phyloP scores from a whole-genome alignment of 64 coral and sea anemone species.

The Montipora sp. region DNA sequence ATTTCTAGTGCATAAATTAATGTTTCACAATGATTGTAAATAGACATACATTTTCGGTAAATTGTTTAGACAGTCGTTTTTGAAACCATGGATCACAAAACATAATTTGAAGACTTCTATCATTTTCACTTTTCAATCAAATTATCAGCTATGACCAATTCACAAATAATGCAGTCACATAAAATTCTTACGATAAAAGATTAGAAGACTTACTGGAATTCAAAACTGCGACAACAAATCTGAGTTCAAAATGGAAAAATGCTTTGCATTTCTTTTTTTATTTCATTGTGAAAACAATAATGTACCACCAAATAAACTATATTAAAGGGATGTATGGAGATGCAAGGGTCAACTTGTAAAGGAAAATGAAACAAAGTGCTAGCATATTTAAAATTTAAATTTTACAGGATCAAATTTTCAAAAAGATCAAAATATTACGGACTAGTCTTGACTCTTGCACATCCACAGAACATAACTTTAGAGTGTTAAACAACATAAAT shows the following conservation, averaged over 20 bases:
- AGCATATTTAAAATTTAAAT: neutral
- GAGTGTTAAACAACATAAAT: neutral
- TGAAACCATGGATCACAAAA: too few species aligned
- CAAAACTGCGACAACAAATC: too few species aligned
- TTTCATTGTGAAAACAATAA: constrained; percentile 14
- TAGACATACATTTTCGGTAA: neutral
- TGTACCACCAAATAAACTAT: neutral
- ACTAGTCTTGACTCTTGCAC: constrained; percentile 1
- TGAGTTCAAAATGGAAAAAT: too few species aligned
- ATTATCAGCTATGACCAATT: too few species aligned
- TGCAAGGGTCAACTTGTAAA: neutral
- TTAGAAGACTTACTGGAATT: too few species aligned
- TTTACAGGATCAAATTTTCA: neutral
- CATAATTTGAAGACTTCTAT: too few species aligned
- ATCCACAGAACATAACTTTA: neutral
- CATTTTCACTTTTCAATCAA: too few species aligned
- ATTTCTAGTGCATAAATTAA: neutral
- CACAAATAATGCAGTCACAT: too few species aligned
- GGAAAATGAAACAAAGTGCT: neutral
- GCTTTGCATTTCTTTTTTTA: neutral
- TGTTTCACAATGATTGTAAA: neutral
- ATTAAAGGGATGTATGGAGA: neutral
- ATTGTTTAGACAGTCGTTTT: too few species aligned
- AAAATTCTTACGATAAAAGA: too few species aligned
- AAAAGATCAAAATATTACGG: neutral